Conservation (phyloP, 1,140 invertebrate species). For the Gerris buenoi region DNA sequence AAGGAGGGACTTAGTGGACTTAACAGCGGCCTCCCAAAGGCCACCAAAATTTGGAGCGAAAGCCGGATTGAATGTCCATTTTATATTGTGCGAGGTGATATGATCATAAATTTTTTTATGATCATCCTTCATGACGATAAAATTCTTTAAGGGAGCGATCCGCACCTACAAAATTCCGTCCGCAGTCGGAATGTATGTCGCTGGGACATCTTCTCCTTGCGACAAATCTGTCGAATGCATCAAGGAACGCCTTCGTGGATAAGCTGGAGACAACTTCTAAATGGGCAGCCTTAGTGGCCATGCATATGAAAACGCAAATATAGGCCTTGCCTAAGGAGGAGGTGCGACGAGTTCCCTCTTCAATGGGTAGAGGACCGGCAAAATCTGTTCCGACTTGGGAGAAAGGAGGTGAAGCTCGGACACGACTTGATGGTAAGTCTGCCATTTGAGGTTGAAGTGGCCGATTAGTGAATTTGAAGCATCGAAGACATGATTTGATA, state of each 20-base stretch:
- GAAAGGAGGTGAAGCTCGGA: too few species aligned
- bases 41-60: neutral
- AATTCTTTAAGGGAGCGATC: constrained; percentile 15
- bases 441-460: too few species aligned
- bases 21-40: too few species aligned
- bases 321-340: constrained; percentile 19
- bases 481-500: too few species aligned
- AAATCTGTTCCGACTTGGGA: too few species aligned
- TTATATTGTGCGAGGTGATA: neutral
- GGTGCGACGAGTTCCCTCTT: too few species aligned
- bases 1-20: neutral
- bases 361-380: too few species aligned
- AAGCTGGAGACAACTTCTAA: constrained; percentile 25
- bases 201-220: constrained; percentile 24
- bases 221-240: constrained; percentile 27
- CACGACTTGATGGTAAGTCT: too few species aligned
- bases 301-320: constrained; percentile 23
- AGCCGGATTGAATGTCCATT: constrained; percentile 3
- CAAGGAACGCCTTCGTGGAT: constrained; percentile 22
- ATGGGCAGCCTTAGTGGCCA: constrained; percentile 24
- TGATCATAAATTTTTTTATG: neutral
- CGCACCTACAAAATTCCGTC: constrained; percentile 30
- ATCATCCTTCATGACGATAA: neutral
- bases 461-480: too few species aligned
- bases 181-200: constrained; percentile 27